A percentile compares a stretch with the other conserved stretches of the same genome.
Evolutionary conservation across 2,888 invertebrate species (phyloP).

Genomic region (Elmis aenea): DNA sequence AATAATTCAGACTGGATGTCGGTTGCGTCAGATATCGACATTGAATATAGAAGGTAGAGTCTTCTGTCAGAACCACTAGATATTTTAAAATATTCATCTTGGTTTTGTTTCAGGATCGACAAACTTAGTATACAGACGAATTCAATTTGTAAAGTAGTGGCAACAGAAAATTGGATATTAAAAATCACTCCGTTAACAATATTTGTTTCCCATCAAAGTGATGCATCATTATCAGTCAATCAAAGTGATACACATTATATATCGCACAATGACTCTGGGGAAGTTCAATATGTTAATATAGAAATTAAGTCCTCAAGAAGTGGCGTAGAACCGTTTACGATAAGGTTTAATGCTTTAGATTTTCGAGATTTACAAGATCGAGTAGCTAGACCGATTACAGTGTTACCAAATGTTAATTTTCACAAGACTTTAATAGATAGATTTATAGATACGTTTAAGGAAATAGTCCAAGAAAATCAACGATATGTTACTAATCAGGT

Average conservation of each 20-base stretch:
- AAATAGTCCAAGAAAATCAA: constrained; percentile 67
- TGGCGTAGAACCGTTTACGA: constrained; percentile 57
- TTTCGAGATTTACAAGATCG: constrained; percentile 73
- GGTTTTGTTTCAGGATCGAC: constrained; percentile 56
- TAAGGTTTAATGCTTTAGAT: constrained; percentile 72
- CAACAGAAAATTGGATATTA: constrained; percentile 84
- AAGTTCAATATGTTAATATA: constrained; percentile 79
- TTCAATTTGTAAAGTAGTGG: constrained; percentile 64
- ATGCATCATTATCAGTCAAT: constrained; percentile 70
- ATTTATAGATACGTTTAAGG: constrained; percentile 78
- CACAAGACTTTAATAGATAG: constrained; percentile 75
- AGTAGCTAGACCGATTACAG: constrained; percentile 60
- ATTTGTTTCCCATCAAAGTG: constrained; percentile 71
- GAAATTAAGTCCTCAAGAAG: constrained; percentile 62
- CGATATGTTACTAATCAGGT: constrained; percentile 56
- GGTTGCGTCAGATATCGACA: constrained; percentile 67
- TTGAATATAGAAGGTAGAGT: constrained; percentile 66
- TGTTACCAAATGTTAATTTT: constrained; percentile 66
- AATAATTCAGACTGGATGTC: constrained; percentile 61
- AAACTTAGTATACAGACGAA: constrained; percentile 67
- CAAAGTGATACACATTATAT: constrained; percentile 69
- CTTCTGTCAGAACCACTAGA: too few species aligned
- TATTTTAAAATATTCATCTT: constrained; percentile 4
- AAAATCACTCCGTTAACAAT: constrained; percentile 73
- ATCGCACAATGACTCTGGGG: constrained; percentile 61